phyloP scores from a whole-genome alignment of 2,888 invertebrate genomes.

The Selenia dentaria region DNA sequence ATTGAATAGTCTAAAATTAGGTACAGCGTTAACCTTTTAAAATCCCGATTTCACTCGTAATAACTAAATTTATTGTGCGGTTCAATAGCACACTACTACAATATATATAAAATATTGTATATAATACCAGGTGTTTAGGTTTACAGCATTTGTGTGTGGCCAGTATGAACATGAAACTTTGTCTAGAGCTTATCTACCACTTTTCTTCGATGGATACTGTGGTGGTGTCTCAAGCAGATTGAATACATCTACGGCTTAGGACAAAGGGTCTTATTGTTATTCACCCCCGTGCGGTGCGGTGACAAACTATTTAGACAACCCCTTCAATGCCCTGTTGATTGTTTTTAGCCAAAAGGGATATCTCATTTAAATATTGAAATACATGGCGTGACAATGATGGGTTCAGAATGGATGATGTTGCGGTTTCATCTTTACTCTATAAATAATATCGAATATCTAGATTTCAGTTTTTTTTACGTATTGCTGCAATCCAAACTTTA shows the following conservation, averaged over 20 bases:
- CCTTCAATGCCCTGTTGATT: conserved; percentile 56
- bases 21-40: too few relatives aligned
- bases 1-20: too few relatives aligned
- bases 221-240: conserved; percentile 67
- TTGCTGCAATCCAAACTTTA: too few relatives aligned
- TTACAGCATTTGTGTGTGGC: too few relatives aligned
- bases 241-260: conserved; percentile 68
- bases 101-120: too few relatives aligned
- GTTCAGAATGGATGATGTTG: conserved; percentile 15
- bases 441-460: too few relatives aligned
- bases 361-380: conserved; percentile 37
- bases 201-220: conserved; percentile 13
- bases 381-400: conserved; percentile 27
- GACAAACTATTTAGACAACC: conserved; percentile 71
- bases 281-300: conserved; percentile 69
- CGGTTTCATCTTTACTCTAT: background rate
- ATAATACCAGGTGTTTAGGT: too few relatives aligned
- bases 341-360: conserved; percentile 54
- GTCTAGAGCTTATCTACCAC: background rate
- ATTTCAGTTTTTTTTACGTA: too few relatives aligned
- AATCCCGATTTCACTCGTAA: too few relatives aligned
- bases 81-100: too few relatives aligned
- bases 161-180: too few relatives aligned
- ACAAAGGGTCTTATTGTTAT: conserved; percentile 81
- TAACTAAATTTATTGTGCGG: too few relatives aligned